Evolutionary conservation across 2,888 invertebrate genomes (phyloP).

Genomic region (Caenorhabditis parvicauda): DNA sequence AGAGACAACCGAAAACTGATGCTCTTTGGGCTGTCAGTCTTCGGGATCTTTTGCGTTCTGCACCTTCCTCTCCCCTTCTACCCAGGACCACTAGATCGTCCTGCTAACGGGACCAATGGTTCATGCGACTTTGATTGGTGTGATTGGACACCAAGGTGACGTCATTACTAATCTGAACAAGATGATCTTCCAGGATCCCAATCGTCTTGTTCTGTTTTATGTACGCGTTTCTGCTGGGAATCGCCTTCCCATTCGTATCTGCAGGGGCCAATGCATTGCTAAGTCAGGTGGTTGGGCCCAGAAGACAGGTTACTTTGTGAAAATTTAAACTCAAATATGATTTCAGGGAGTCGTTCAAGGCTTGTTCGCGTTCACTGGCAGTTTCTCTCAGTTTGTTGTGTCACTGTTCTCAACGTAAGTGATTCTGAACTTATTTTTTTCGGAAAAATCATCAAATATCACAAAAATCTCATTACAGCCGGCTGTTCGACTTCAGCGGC

Average conservation of each 20-base stretch:
- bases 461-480: slow-evolving; percentile 14
- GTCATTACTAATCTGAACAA: not conserved
- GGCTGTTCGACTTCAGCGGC: slow-evolving; percentile 25
- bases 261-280: slow-evolving; percentile 18
- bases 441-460: not conserved
- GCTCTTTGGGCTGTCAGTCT: slow-evolving; percentile 15
- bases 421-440: too few relatives aligned
- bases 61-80: slow-evolving; percentile 31
- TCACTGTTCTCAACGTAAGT: slow-evolving; percentile 32
- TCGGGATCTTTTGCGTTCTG: slow-evolving; percentile 19
- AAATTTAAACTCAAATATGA: not conserved
- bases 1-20: slow-evolving; percentile 18
- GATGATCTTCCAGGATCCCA: slow-evolving; percentile 14
- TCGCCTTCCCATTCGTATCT: slow-evolving; percentile 28
- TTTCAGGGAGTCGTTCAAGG: slow-evolving; percentile 33
- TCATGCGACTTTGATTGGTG: slow-evolving; percentile 28
- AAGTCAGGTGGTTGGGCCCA: slow-evolving; percentile 30
- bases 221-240: slow-evolving; percentile 15
- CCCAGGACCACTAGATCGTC: slow-evolving; percentile 20
- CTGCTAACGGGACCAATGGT: slow-evolving; percentile 1
- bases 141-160: slow-evolving; percentile 19
- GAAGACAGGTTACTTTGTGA: slow-evolving; percentile 20
- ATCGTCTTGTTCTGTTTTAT: slow-evolving; percentile 18
- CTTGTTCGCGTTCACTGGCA: slow-evolving; percentile 31
- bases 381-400: slow-evolving; percentile 26